Evolutionary conservation across 2,797 vertebrate species (phyloP).

Genomic region (Rhadinocentrus ornatus): DNA sequence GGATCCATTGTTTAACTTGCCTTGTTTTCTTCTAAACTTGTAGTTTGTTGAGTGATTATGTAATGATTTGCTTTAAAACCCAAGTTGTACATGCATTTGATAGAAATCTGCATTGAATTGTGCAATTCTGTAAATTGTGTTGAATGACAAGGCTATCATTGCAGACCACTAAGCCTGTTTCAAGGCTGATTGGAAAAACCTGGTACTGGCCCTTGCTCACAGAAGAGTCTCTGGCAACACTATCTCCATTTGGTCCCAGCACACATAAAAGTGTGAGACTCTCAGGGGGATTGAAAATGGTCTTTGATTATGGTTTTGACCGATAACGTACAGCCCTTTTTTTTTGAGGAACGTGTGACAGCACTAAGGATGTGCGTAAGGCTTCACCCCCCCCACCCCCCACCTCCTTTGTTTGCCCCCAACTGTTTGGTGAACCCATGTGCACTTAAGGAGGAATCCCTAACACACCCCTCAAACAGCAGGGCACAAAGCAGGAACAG

Average conservation of each 20-base stretch:
- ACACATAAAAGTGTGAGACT: constrained; percentile 66
- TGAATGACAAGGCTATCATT: constrained; percentile 66
- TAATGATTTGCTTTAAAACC: constrained; percentile 56
- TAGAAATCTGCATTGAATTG: constrained; percentile 57
- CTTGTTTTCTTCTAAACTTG: constrained; percentile 40
- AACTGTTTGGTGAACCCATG: constrained; percentile 79
- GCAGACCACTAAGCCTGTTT: constrained; percentile 56
- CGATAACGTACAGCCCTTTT: constrained; percentile 70
- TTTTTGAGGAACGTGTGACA: constrained; percentile 42
- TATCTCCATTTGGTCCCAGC: constrained; percentile 73
- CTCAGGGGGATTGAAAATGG: constrained; percentile 61
- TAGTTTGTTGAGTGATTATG: constrained; percentile 45
- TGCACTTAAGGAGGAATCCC: constrained; percentile 82
- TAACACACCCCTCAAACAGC: constrained; percentile 82
- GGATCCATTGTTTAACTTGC: constrained; percentile 46
- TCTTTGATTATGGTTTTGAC: constrained; percentile 77
- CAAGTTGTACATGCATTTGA: constrained; percentile 45
- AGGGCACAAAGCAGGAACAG: constrained; percentile 80
- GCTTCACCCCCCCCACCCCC: constrained; percentile 25
- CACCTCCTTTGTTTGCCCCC: constrained; percentile 58
- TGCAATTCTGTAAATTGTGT: constrained; percentile 66
- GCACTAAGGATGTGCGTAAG: constrained; percentile 51
- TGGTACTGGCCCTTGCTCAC: constrained; percentile 44
- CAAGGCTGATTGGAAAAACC: constrained; percentile 75
- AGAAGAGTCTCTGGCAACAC: constrained; percentile 63